These are phyloP conservation scores for Exephanes ischioxanthus DNA, from an alignment of 2,888 invertebrate genomes.

Conservation along the genomic window DNA sequence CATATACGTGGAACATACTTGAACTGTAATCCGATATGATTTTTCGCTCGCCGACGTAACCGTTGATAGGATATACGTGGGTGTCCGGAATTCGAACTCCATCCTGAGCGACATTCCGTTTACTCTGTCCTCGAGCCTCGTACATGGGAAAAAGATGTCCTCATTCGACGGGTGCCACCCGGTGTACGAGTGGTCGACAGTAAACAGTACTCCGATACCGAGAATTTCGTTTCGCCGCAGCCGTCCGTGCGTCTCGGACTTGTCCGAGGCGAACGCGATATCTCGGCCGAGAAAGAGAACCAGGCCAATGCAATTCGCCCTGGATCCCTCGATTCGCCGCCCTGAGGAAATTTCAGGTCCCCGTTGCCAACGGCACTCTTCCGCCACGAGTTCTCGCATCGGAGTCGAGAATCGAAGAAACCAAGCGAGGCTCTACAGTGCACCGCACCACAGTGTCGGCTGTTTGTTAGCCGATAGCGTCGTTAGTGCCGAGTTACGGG, in stretches of 20 bases:
- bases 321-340: not conserved
- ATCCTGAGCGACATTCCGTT: slow-evolving; percentile 14
- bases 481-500: slow-evolving; percentile 52
- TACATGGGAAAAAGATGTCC: slow-evolving; percentile 13
- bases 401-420: slow-evolving; percentile 45
- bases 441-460: slow-evolving; percentile 5
- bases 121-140: not conserved
- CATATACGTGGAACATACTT: not conserved
- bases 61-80: not conserved
- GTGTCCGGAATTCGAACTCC: not conserved
- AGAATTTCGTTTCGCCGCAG: slow-evolving; percentile 38
- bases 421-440: slow-evolving; percentile 27
- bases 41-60: not conserved
- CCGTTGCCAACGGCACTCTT: slow-evolving; percentile 50
- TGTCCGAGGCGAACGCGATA: slow-evolving; percentile 28
- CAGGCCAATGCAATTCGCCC: slow-evolving; percentile 38
- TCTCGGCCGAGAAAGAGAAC: slow-evolving; percentile 31
- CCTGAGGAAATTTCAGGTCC: slow-evolving; percentile 39
- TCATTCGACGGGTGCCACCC: slow-evolving; percentile 40
- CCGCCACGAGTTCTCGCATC: slow-evolving; percentile 38
- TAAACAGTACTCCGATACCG: slow-evolving; percentile 47
- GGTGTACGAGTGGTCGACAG: slow-evolving; percentile 41
- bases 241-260: slow-evolving; percentile 16
- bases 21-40: not conserved
- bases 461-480: slow-evolving; percentile 51